Evolutionary conservation across 2,797 vertebrate genomes (phyloP), one percentile per base, ranked within the genome.

Genomic region (Catostomus latipinnis): DNA sequence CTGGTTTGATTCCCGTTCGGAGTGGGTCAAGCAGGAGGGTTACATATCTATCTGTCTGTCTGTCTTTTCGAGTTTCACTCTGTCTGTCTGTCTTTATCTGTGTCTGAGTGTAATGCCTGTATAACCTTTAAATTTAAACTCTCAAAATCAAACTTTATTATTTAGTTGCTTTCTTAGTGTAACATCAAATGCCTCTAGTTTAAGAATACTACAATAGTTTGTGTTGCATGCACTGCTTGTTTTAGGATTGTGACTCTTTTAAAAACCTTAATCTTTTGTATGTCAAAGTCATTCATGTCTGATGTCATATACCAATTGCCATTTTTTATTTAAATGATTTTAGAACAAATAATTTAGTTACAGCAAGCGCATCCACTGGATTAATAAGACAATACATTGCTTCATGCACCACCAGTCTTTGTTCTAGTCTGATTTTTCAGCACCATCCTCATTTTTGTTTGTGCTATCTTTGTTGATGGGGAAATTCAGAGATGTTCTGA

Each of bases 401-500:
- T 46, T 8, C 7, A 18, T 50, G 68, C 50, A 49, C 18, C 11
- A 53, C 56, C 49, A 65, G 62, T 79, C 4, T 34, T 3, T 34
- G 34, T 34, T 34, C 50, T 50, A 85, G 71, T 73, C 16, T n/a
- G 56, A 7, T 60, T 78, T 74, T 22, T 84, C 50, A 2, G 50
- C 62, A n/a, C 54, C 61, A 34, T 63, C 48, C 14, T 85, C 70
- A 3, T 12, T 71, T 65, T 68, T 46, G 16, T 52, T 71, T 7
- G 71, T 46, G 54, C 60, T 14, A 81, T 88, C 86, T 53, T 89
- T 88, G 48, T 50, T 83, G 13, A 94, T 83, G 58, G 91, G 90
- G 74, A 94, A 90, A 54, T 93, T 90, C 82, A 94, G 85, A 0
- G 92, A 92, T 0, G 91, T 87, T 70, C 90, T 91, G 84, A 91